Evolutionary conservation across 2,113 vertebrate species (phyloP).

Genomic region (Platysternon megacephalum): DNA sequence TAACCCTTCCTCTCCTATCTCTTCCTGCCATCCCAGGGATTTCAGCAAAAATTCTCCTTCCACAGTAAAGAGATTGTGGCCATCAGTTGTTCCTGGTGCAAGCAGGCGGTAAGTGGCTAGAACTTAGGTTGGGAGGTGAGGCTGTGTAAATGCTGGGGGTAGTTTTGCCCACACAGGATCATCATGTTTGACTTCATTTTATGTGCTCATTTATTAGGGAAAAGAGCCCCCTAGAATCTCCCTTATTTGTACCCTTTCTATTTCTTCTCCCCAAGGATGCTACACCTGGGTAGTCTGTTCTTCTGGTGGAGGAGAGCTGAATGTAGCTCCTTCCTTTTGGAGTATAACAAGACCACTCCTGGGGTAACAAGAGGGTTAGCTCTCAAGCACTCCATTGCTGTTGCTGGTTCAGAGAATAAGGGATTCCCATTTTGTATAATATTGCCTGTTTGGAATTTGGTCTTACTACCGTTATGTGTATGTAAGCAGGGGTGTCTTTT

Average conservation of each 20-base stretch:
- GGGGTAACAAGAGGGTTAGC: not conserved
- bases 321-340: not conserved
- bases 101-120: conserved; percentile 91
- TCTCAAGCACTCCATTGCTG: not conserved
- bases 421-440: not conserved
- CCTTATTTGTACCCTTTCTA: not conserved
- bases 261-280: not conserved
- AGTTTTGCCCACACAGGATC: not conserved
- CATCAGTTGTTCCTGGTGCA: conserved; percentile 99
- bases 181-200: fast-evolving
- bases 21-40: conserved; percentile 83
- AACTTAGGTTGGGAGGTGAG: not conserved
- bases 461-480: not conserved
- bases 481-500: not conserved
- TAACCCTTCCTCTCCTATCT: not conserved
- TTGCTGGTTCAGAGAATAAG: not conserved
- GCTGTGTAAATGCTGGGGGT: not conserved
- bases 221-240: not conserved
- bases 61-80: conserved; percentile 99
- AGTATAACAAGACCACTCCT: not conserved
- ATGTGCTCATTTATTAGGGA: not conserved
- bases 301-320: not conserved
- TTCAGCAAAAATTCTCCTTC: conserved; percentile 98
- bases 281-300: not conserved
- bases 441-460: not conserved